These are phyloP conservation scores for Rhysida immarginata DNA, from an alignment of 1,140 invertebrate species.

Conservation along the genomic window DNA sequence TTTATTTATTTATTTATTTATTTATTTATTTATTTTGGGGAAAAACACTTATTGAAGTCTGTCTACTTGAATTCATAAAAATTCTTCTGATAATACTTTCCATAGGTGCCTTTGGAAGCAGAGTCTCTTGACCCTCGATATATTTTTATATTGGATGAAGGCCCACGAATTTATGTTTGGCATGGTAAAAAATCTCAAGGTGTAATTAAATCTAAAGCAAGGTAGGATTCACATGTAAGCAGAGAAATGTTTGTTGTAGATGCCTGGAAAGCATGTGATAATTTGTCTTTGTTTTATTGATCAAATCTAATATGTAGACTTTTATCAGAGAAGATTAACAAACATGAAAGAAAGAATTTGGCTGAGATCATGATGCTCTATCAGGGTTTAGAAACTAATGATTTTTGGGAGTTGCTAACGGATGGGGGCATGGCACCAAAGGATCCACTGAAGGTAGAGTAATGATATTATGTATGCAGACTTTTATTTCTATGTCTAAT, in stretches of 20 bases:
- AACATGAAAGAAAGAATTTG: slow-evolving; percentile 92
- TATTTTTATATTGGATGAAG: slow-evolving; percentile 84
- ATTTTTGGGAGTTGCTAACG: slow-evolving; percentile 63
- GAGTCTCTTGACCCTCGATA: slow-evolving; percentile 72
- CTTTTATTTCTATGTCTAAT: no score
- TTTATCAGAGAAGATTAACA: slow-evolving; percentile 96
- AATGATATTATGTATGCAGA: no score
- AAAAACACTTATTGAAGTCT: no score
- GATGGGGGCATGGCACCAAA: slow-evolving; percentile 26
- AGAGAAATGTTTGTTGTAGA: background rate
- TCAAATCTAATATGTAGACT: slow-evolving; percentile 40
- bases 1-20: no score
- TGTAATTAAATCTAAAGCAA: slow-evolving; percentile 83
- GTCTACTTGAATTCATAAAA: no score
- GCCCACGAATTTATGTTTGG: slow-evolving; percentile 81
- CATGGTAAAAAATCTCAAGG: slow-evolving; percentile 80
- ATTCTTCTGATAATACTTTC: no score
- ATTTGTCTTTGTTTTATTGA: slow-evolving; percentile 8
- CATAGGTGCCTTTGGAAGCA: slow-evolving; percentile 35
- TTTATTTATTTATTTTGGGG: no score
- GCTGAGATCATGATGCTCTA: slow-evolving; percentile 74
- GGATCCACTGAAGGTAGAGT: slow-evolving; percentile 13
- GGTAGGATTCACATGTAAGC: slow-evolving; percentile 24
- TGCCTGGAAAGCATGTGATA: background rate
- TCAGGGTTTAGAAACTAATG: slow-evolving; percentile 61